Percentiles rank a stretch among this genome's conserved stretches.
Evolutionary conservation across 2,888 invertebrate species (phyloP).

Genomic region (Lymantria monacha): DNA sequence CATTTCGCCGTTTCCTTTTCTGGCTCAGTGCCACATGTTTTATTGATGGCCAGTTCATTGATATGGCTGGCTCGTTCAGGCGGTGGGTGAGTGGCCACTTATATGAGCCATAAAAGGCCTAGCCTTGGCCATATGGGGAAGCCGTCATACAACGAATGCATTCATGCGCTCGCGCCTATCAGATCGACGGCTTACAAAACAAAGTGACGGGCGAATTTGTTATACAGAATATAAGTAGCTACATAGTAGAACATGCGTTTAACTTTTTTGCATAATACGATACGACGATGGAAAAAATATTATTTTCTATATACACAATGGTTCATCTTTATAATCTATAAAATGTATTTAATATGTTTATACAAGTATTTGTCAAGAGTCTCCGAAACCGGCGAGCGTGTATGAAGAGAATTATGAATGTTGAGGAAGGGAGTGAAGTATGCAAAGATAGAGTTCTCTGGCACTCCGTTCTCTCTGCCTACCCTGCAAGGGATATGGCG

Average conservation of each 20-base stretch:
- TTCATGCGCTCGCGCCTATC: slow-evolving; percentile 76
- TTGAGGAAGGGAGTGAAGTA: no score
- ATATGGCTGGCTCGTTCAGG: slow-evolving; percentile 80
- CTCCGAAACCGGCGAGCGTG: no score
- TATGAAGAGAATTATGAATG: no score
- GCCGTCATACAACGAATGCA: slow-evolving; percentile 73
- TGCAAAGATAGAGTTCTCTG: no score
- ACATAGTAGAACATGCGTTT: slow-evolving; percentile 9
- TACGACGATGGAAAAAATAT: no score
- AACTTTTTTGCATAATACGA: not conserved
- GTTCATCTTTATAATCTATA: no score
- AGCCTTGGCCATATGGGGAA: slow-evolving; percentile 81
- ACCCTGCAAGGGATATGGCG: no score
- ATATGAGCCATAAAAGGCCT: slow-evolving; percentile 78
- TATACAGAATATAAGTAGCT: slow-evolving; percentile 41
- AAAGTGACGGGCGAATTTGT: slow-evolving; percentile 58
- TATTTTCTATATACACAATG: no score
- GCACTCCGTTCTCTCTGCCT: no score
- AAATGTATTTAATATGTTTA: no score
- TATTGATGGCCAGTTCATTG: slow-evolving; percentile 82
- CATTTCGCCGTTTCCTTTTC: slow-evolving; percentile 78
- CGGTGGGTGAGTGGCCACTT: slow-evolving; percentile 81
- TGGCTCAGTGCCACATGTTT: slow-evolving; percentile 79
- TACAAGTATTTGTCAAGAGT: no score
- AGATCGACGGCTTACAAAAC: slow-evolving; percentile 68